phyloP scores from a whole-genome alignment of 2,113 vertebrate genomes.

The Fulmarus glacialis region DNA sequence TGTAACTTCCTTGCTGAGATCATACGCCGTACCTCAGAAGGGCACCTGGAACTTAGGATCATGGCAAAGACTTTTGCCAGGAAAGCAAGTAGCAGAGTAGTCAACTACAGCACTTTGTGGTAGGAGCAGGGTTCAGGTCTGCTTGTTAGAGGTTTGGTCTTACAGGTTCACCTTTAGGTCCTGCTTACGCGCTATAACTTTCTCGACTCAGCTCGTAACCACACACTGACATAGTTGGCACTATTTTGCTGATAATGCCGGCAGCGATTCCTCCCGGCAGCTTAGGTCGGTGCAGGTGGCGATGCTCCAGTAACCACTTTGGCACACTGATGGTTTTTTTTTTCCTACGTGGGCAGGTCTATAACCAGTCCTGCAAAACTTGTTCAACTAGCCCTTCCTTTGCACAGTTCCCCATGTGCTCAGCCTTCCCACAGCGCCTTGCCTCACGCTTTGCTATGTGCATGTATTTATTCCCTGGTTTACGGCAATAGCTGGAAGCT shows the following conservation, averaged over 20 bases:
- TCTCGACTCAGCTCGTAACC: not conserved
- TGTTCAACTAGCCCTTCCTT: constrained; percentile 1
- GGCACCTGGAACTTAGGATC: not conserved
- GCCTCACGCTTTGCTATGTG: not conserved
- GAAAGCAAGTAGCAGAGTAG: not conserved
- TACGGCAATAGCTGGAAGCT: not conserved
- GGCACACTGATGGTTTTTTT: not conserved
- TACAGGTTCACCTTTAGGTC: not conserved
- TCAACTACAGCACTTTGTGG: not conserved
- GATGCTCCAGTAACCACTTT: not conserved
- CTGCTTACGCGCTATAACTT: accelerated
- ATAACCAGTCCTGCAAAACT: constrained; percentile 7
- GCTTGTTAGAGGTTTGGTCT: not conserved
- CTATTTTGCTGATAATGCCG: not conserved
- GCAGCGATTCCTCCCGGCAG: not conserved
- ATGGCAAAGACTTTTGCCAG: not conserved
- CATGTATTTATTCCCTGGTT: not conserved
- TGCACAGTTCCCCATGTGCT: not conserved
- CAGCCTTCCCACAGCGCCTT: constrained; percentile 21
- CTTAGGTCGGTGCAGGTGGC: not conserved
- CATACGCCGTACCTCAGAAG: accelerated
- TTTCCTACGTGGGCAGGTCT: not conserved
- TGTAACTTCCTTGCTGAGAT: not conserved
- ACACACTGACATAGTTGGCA: not conserved
- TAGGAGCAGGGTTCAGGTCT: not conserved